These are phyloP conservation scores for Arnoldichthys spilopterus DNA, from an alignment of 2,797 vertebrate genomes.

Conservation along the genomic window DNA sequence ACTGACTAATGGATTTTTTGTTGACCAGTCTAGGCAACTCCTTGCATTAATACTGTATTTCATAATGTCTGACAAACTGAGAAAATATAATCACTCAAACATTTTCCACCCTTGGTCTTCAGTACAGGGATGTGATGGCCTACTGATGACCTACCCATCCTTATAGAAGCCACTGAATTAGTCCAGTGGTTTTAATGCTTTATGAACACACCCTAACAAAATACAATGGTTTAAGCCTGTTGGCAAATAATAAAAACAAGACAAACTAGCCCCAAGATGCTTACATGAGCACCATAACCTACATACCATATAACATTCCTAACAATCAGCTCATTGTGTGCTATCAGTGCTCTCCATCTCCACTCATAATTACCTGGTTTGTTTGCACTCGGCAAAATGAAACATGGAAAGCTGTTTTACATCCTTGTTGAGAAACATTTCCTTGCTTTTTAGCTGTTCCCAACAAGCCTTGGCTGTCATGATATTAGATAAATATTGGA, in stretches of 20 bases:
- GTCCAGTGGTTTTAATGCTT: not conserved
- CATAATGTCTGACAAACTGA: too few species aligned
- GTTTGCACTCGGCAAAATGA: slow-evolving; percentile 67
- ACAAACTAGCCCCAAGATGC: slow-evolving; percentile 48
- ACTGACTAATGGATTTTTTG: too few species aligned
- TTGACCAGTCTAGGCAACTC: too few species aligned
- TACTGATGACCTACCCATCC: too few species aligned
- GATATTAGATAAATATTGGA: slow-evolving; percentile 87
- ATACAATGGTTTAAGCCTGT: not conserved
- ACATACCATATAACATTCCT: slow-evolving; percentile 62
- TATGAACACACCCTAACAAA: not conserved
- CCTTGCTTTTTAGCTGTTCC: slow-evolving; percentile 70
- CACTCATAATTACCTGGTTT: slow-evolving; percentile 70
- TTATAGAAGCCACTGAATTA: not conserved
- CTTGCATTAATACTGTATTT: too few species aligned
- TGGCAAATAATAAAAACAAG: not conserved
- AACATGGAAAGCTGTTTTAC: slow-evolving; percentile 69
- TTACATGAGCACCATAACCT: slow-evolving; percentile 47
- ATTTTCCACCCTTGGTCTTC: too few species aligned
- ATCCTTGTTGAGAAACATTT: slow-evolving; percentile 66
- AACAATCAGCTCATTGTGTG: slow-evolving; percentile 63
- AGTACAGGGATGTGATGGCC: too few species aligned
- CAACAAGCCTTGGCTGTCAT: slow-evolving; percentile 77
- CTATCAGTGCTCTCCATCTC: slow-evolving; percentile 65
- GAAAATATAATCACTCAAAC: too few species aligned